Base-by-base conservation (phyloP, 2,888 invertebrate species). In the Ecliptopera silaceata region DNA sequence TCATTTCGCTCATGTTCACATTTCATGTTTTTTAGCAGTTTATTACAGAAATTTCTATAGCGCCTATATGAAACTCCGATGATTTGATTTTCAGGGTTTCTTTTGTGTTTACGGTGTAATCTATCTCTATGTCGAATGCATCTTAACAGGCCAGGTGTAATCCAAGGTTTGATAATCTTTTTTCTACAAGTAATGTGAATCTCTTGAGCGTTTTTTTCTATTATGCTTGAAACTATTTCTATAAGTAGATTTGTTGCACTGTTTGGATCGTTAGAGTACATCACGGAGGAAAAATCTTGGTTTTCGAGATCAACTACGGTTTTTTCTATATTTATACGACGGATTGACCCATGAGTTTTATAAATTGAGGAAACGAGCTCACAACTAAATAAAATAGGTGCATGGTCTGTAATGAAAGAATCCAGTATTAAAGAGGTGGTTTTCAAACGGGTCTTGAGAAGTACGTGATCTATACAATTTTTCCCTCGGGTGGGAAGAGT, bases 1-100 rank as follows among this genome's bases (percentile, higher is more conserved):
- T 32, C 38, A 8, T 5, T 29, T 6, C 38, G 31, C 42, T 68
- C 64, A 11, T 62, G 61, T 6, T 52, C 41, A 3, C 15, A 15
- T 56, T 70, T 69, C 0, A 60, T 8, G 42, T 59, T 66, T 34
- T 64, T 64, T 3, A 70, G 34, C 0, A 68, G 11, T 2, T 48
- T 53, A 22, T 59, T 69, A 43, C 65, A 67, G 12, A 59, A 68
- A 13, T 60, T 67, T 18, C 66, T 56, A 20, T 71, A 71, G 10
- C 67, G 20, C 2, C 22, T 55, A 20, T 63, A 71, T 0, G 56
- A 50, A 5, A 49, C 45, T 34, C 50, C 42, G 3, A 56, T 4
- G 15, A 41, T 42, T 3, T 5, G 0, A 47, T 69, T 56, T n/a
- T 55, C 26, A 3, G 61, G 65, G 2, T 54, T 3, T 18, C 39